Base-by-base conservation (phyloP, 2,888 invertebrate species). In the Mylabris sibirica region DNA sequence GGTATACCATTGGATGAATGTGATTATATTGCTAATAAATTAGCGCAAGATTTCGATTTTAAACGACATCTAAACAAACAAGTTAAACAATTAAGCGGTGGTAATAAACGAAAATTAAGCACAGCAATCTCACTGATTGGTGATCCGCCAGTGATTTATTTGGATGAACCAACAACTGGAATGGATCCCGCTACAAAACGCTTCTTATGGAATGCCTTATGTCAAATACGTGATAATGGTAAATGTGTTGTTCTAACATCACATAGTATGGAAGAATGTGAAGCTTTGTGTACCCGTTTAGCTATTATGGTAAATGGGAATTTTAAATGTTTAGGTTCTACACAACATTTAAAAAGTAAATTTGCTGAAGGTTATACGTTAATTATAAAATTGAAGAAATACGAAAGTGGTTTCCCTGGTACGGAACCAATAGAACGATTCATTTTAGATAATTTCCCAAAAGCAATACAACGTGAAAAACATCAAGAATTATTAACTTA, bases 221-320 rank as follows among this genome's bases (percentile, higher is more conserved):
- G 89, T 72, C 88, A 89, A 67, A 89, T 92, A 53, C 87, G 93
- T 60, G 90, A 91, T 67, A 86, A 89, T 3, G 94, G 95, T 0
- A 89, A 89, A 80, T 91, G 93, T 68, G 89, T 96, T 65, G 88
- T 96, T 69, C 87, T 96, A 68, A 96, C 96, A 20, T 94, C 95
- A 59, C 93, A 94, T 86, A 93, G 92, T 82, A 94, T 95, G 93
- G 94, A 94, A 85, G 94, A 95, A 84, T 94, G 94, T 84, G 94
- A 95, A 85, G 93, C 93, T 20, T 86, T 95, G 24, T 95, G 95
- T 83, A 92, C 93, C 1, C 87, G 94, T 5, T 84, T 95, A 75
- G 93, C 93, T 53, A 92, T 95, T 72, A 94, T 95, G 94, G 94
- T 94, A n/a, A 93, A 93, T 82, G 95, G 94, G 0, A 88, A 89